Conservation (phyloP, 92 coral and sea anemone genomes). For the Parazoanthus darwini region DNA sequence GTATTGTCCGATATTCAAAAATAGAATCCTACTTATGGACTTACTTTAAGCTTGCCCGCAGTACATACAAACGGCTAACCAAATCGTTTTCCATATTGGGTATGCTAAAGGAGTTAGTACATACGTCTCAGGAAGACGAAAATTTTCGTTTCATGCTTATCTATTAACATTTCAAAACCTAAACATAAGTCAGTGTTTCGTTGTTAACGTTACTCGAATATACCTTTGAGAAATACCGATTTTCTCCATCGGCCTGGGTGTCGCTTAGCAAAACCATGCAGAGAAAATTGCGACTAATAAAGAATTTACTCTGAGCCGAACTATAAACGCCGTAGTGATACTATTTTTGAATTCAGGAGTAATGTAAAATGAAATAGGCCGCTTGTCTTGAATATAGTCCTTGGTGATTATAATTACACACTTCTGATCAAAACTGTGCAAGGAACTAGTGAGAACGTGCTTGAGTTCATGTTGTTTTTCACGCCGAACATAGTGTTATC, state of each 20-base stretch:
- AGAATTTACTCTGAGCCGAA: background rate
- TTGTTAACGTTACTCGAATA: background rate
- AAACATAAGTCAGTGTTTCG: background rate
- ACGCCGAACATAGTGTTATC: background rate
- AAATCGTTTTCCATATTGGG: too few relatives aligned
- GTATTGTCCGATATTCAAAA: background rate
- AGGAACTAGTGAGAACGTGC: background rate
- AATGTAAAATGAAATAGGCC: too few relatives aligned
- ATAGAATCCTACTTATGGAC: too few relatives aligned
- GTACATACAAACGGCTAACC: too few relatives aligned
- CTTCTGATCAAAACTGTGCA: too few relatives aligned
- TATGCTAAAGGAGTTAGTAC: background rate
- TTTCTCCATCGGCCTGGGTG: background rate
- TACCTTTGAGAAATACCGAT: background rate
- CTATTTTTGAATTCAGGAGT: background rate
- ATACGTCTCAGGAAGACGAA: too few relatives aligned
- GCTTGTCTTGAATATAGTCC: too few relatives aligned
- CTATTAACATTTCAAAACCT: background rate
- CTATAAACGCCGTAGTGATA: background rate
- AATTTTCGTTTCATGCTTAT: background rate
- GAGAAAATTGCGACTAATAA: background rate
- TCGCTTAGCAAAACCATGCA: background rate
- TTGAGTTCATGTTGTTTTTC: background rate
- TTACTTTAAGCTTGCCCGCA: too few relatives aligned
- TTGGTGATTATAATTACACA: too few relatives aligned